A percentile compares a stretch with the other conserved stretches of the same genome.
phyloP scores from a whole-genome alignment of 1,140 invertebrate species.

The Anastatus disparis region DNA sequence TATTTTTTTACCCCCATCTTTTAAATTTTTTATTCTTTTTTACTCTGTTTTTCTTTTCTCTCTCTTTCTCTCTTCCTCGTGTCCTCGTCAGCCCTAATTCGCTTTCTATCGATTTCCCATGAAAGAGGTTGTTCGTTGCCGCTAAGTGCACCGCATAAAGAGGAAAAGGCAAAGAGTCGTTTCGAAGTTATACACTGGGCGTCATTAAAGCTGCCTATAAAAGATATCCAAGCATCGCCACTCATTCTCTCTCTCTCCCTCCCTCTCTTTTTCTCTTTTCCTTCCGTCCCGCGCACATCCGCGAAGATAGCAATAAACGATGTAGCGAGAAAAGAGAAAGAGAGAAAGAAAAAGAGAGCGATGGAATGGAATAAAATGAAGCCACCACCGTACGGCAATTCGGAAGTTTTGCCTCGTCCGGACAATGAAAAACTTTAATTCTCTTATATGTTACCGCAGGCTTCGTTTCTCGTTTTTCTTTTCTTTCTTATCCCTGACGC shows the following conservation, averaged over 20 bases:
- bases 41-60: no score
- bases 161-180: slow-evolving; percentile 55
- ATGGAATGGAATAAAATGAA: slow-evolving; percentile 35
- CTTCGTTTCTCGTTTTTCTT: slow-evolving; percentile 3
- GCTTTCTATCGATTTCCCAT: slow-evolving; percentile 58
- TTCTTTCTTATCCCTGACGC: background rate
- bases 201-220: slow-evolving; percentile 57
- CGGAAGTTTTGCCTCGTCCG: slow-evolving; percentile 24
- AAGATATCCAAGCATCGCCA: slow-evolving; percentile 43
- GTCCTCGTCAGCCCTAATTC: slow-evolving; percentile 50
- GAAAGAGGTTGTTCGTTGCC: slow-evolving; percentile 51
- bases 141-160: slow-evolving; percentile 55
- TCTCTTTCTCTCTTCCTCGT: slow-evolving; percentile 2
- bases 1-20: slow-evolving; percentile 3
- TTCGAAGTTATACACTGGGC: slow-evolving; percentile 54
- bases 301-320: slow-evolving; percentile 41
- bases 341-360: no score
- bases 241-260: slow-evolving; percentile 5
- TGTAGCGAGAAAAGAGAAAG: slow-evolving; percentile 12
- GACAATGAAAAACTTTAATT: slow-evolving; percentile 39
- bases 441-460: slow-evolving; percentile 27
- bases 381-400: background rate
- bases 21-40: background rate
- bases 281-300: background rate
- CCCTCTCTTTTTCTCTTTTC: background rate